phyloP scores from a whole-genome alignment of 2,113 vertebrate species.

The Leucosticte australis region DNA sequence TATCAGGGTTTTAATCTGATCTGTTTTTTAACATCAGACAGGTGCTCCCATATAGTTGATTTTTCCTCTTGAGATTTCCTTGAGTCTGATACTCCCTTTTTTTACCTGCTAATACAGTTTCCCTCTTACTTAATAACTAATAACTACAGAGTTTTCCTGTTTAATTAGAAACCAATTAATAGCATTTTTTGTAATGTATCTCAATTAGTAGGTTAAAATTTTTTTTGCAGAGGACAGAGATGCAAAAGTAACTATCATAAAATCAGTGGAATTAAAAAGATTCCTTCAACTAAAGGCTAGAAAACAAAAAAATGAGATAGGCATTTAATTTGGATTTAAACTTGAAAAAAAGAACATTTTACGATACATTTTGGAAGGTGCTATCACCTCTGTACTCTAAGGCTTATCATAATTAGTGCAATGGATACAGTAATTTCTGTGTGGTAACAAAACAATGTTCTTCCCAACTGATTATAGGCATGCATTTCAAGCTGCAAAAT shows the following conservation, averaged over 20 bases:
- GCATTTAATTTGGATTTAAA: not conserved
- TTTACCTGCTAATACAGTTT: not conserved
- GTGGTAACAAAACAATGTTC: conserved; percentile 14
- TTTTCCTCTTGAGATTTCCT: not conserved
- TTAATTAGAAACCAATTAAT: not conserved
- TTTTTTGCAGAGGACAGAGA: not conserved
- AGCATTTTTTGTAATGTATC: not conserved
- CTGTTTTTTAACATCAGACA: not conserved
- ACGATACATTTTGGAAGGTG: not conserved
- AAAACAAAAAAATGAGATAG: not conserved
- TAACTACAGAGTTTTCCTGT: not conserved
- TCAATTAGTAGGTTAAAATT: not conserved
- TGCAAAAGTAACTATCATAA: not conserved
- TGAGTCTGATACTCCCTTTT: not conserved
- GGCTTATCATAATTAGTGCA: not conserved
- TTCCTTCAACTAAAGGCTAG: not conserved
- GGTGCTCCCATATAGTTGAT: not conserved
- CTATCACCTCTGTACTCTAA: not conserved
- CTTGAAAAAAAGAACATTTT: not conserved
- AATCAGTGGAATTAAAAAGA: not conserved
- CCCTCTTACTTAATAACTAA: not conserved
- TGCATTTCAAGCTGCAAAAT: conserved; percentile 41
- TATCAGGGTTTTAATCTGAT: not conserved
- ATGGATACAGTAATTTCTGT: conserved; percentile 2
- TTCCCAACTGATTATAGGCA: conserved; percentile 45